Base-by-base conservation (phyloP, 2,797 vertebrate species). In the Rhabdomys pumilio region DNA sequence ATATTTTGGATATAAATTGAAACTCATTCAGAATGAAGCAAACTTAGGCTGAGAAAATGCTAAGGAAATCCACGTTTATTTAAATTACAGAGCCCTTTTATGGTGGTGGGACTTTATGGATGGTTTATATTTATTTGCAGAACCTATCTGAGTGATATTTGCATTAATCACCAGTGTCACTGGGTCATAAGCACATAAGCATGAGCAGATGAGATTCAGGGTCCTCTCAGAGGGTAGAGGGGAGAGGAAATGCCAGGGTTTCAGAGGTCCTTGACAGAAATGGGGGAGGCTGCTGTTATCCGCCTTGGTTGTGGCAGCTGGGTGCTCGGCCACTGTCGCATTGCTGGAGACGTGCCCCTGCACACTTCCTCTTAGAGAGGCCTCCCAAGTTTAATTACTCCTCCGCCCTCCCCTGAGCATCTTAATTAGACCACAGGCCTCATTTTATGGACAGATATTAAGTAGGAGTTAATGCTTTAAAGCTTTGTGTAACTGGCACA, bases 1-100 rank as follows among this genome's bases (percentile, higher is more conserved):
- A 67, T 96, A 97, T 96, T 98, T 98, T 98, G 89, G 83, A 82
- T 96, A 94, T 93, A 94, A 94, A 87, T 81, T 93, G 89, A 94
- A 94, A 31, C 89, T 96, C 53, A 69, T 86, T 79, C 94, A 93
- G 90, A 65, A 47, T 41, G 73, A 94, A 50, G 50, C 41, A 95
- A 93, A 97, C 53, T 34, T 82, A 86, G 72, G 65, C 87, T 91
- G 67, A 94, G 67, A 72, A 90, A 89, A 53, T 92, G 65, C 75
- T 77, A 92, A 59, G 67, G 55, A 93, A 93, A 93, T 63, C 31
- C 41, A 20, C 72, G 83, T 91, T 92, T 77, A 79, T 86, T 86
- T 93, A 91, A 91, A 95, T 92, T 61, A 29, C 81, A 26, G 69
- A 44, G n/a, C 67, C 11, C 38, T 90, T 93, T 84, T 63, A 53